phyloP scores from a whole-genome alignment of 2,888 invertebrate genomes.

The Quadriops clusia region DNA sequence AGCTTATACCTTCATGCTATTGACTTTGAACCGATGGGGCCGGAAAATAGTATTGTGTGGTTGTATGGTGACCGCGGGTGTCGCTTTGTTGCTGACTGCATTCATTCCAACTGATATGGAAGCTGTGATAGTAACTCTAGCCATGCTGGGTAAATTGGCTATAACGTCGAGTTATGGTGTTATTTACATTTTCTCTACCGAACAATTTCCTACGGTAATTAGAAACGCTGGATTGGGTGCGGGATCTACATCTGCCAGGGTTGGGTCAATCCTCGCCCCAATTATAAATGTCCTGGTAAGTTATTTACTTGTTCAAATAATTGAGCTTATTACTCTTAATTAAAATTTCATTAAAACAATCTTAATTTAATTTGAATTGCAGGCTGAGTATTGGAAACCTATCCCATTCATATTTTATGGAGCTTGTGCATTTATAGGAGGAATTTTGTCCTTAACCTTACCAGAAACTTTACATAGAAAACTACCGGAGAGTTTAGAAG shows the following conservation, averaged over 20 bases:
- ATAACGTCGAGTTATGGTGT: conserved; percentile 65
- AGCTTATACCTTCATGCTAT: conserved; percentile 52
- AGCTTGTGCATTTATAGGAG: conserved; percentile 43
- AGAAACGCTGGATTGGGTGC: conserved; percentile 52
- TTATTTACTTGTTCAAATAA: conserved; percentile 8
- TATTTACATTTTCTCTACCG: conserved; percentile 60
- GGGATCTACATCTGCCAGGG: conserved; percentile 48
- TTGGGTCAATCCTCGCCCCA: conserved; percentile 51
- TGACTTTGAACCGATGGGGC: conserved; percentile 59
- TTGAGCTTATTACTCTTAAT: not conserved
- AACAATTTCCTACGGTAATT: conserved; percentile 64
- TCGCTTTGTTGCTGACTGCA: conserved; percentile 45
- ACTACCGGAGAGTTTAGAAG: conserved; percentile 53
- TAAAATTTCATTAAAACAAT: not conserved
- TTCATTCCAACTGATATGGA: conserved; percentile 44
- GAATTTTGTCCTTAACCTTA: conserved; percentile 44
- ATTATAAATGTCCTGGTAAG: conserved; percentile 46
- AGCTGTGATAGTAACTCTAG: conserved; percentile 41
- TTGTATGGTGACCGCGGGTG: conserved; percentile 53
- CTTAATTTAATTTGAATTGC: conserved; percentile 15
- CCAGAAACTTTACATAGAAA: conserved; percentile 55
- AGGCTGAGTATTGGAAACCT: conserved; percentile 47
- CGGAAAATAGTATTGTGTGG: conserved; percentile 56
- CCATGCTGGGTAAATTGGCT: conserved; percentile 60
- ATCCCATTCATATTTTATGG: conserved; percentile 50